phyloP scores from a whole-genome alignment of 37 sponge, comb jelly and placozoan species.

The Bolinopsis microptera region DNA sequence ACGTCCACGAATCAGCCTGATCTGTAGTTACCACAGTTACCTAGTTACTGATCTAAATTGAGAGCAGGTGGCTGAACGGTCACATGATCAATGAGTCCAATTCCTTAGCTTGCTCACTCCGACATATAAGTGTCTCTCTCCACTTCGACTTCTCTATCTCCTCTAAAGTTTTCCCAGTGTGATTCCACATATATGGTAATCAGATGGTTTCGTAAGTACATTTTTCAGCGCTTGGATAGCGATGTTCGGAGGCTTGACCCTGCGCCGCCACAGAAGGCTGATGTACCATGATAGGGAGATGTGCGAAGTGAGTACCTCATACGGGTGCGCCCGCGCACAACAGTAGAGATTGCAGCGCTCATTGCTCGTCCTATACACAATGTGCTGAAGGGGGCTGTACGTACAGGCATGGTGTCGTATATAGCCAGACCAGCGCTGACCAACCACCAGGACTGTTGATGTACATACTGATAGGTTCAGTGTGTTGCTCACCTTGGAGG shows the following conservation, averaged over 20 bases:
- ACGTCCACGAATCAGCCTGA: too few relatives aligned
- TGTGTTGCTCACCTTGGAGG: background rate
- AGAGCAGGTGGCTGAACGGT: constrained; percentile 33
- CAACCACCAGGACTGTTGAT: constrained; percentile 66
- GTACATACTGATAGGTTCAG: constrained; percentile 62
- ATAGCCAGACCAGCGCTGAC: constrained; percentile 66
- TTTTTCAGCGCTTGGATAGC: constrained; percentile 67
- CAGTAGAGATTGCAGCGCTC: constrained; percentile 49
- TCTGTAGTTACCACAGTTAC: too few relatives aligned
- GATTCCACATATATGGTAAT: constrained; percentile 56
- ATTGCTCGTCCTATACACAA: constrained; percentile 60
- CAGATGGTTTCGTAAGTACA: constrained; percentile 64
- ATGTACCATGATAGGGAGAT: constrained; percentile 62
- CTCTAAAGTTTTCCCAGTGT: constrained; percentile 67
- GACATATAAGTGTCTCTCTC: constrained; percentile 70
- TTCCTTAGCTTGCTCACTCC: constrained; percentile 66
- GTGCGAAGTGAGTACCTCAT: constrained; percentile 60
- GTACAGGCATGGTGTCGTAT: constrained; percentile 64
- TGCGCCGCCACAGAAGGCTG: constrained; percentile 58
- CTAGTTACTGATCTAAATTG: too few relatives aligned
- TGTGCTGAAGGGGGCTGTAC: constrained; percentile 40
- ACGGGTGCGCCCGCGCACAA: constrained; percentile 59
- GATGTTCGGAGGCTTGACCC: constrained; percentile 70
- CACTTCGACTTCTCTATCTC: constrained; percentile 57
- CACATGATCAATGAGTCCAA: constrained; percentile 69